Conservation (phyloP, 2,888 invertebrate genomes). For the Apodemia zela region DNA sequence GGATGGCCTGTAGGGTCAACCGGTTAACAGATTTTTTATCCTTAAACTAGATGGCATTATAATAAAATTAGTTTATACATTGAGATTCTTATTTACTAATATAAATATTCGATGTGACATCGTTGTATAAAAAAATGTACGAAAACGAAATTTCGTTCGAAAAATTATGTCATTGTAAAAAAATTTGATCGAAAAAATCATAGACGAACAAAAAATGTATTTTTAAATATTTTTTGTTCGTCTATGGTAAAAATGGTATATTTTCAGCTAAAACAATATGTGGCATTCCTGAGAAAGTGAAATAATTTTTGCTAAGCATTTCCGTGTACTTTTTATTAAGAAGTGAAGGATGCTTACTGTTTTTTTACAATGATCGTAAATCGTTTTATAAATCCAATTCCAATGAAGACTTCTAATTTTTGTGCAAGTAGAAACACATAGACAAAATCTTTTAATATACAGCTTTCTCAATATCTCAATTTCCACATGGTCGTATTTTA, state of each 20-base stretch:
- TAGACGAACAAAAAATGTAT: too few species aligned
- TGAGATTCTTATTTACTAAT: conserved; percentile 16
- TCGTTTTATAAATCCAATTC: not conserved
- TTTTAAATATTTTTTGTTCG: too few species aligned
- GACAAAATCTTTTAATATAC: not conserved
- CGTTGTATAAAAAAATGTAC: not conserved
- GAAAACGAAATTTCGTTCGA: not conserved
- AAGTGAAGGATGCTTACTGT: conserved; percentile 19
- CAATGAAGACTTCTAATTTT: not conserved
- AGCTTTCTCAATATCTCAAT: too few species aligned
- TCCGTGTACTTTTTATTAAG: conserved; percentile 22
- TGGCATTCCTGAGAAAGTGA: conserved; percentile 5
- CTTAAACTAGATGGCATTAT: not conserved
- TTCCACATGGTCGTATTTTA: too few species aligned
- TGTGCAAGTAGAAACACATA: not conserved
- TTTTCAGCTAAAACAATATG: not conserved
- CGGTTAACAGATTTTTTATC: too few species aligned
- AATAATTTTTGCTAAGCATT: conserved; percentile 7
- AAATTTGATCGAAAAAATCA: too few species aligned
- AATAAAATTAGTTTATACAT: conserved; percentile 11
- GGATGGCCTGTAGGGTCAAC: too few species aligned
- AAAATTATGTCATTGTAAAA: not conserved
- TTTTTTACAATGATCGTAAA: not conserved
- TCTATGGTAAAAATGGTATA: too few species aligned
- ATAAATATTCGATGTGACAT: conserved; percentile 10